phyloP scores from a whole-genome alignment of 2,888 invertebrate genomes.

The Sialis lutaria region DNA sequence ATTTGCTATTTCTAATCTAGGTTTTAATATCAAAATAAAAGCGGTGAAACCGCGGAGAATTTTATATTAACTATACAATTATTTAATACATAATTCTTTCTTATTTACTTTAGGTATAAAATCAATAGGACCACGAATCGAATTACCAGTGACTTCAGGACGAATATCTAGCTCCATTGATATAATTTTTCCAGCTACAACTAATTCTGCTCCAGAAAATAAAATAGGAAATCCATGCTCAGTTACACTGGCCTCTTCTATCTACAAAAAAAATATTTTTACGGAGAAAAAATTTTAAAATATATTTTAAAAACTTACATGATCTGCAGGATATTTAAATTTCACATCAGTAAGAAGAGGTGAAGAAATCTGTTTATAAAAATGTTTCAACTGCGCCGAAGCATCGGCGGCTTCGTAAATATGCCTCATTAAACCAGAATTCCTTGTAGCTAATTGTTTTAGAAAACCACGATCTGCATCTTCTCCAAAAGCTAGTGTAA shows the following conservation, averaged over 20 bases:
- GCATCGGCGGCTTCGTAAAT: conserved; percentile 59
- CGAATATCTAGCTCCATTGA: conserved; percentile 2
- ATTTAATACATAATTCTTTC: too few relatives aligned
- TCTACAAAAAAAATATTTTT: conserved; percentile 15
- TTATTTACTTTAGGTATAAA: conserved; percentile 11
- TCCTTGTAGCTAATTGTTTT: conserved; percentile 42
- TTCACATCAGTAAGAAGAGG: conserved; percentile 46
- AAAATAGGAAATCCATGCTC: conserved; percentile 35
- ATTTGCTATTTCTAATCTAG: too few relatives aligned
- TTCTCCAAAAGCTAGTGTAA: conserved; percentile 52
- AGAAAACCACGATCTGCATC: conserved; percentile 49
- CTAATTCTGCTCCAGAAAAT: conserved; percentile 44
- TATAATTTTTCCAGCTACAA: conserved; percentile 36
- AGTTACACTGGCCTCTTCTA: conserved; percentile 29
- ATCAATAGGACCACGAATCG: conserved; percentile 14
- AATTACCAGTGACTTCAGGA: conserved; percentile 11
- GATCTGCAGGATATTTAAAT: conserved; percentile 39
- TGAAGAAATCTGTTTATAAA: conserved; percentile 49
- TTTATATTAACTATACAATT: too few relatives aligned
- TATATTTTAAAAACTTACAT: conserved; percentile 20
- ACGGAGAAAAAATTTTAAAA: background rate
- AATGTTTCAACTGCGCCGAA: conserved; percentile 43
- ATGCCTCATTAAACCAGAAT: conserved; percentile 47
- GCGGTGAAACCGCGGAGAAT: conserved; percentile 10
- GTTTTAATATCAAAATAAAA: conserved; percentile 9